Evolutionary conservation across 2,113 vertebrate genomes (phyloP), one percentile per base, ranked within the genome.

Genomic region (Sebastes fasciatus): DNA sequence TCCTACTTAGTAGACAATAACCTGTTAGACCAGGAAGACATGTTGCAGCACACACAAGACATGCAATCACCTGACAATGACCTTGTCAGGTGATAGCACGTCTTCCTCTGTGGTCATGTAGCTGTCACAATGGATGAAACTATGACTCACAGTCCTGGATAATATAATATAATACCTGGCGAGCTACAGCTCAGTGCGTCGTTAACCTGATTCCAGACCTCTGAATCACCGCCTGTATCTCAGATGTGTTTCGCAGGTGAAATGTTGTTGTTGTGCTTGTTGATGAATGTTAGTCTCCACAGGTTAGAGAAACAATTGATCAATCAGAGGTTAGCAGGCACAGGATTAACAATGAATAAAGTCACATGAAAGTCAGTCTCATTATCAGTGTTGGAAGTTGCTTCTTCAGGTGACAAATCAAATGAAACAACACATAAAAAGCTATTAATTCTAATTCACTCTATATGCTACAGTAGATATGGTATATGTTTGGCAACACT

Each of bases 61-160:
- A 34, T 34, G 34, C 34, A 34, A 34, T 34, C 34, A 34, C 34
- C 34, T 21, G 13, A 46, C 17, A 19, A 60, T 17, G 45, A 17
- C 17, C 51, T 68, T 79, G 74, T 84, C 78, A 75, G 43, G 60
- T 60, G 61, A 73, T 61, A 58, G 55, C 69, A 72, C 17, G 8
- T 73, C 17, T 2, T 77, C 63, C 48, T 46, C 14, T 68, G 72
- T 70, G 17, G 60, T 45, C 48, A 21, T 45, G 74, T 13, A 49
- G 75, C 71, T 51, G 57, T 81, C 67, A 63, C 62, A 57, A 11
- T 45, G 54, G 73, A 43, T 60, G 16, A 74, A 82, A 74, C 86
- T 74, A 71, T 86, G 84, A 86, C 49, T 90, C 84, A 87, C 63
- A 66, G 14, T 40, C 42, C 2, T 17, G 55, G 48, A 43, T 75